Evolutionary conservation across 2,888 invertebrate species (phyloP).

Genomic region (Rhynchonema sp.): DNA sequence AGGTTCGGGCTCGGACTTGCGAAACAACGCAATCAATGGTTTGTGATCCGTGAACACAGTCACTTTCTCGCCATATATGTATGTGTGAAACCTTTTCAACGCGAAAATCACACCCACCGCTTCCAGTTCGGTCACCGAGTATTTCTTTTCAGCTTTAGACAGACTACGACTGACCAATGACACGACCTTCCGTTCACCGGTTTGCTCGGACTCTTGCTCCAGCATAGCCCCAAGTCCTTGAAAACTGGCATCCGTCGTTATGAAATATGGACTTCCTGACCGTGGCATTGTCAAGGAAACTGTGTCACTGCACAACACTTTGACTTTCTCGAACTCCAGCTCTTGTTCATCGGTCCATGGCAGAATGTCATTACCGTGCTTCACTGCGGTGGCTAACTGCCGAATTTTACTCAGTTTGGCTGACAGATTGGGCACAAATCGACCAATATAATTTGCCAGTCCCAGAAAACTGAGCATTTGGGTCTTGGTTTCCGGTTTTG

Average conservation of each 20-base stretch:
- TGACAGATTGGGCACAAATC: constrained; percentile 9
- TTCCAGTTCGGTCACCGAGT: not conserved
- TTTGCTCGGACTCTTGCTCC: not conserved
- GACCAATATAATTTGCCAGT: constrained; percentile 11
- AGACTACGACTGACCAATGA: not conserved
- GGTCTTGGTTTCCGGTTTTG: constrained; percentile 6
- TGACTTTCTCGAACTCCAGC: not conserved
- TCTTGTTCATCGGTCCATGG: not conserved
- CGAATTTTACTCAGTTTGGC: not conserved
- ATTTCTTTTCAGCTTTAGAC: not conserved
- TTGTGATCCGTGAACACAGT: not conserved
- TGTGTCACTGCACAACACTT: not conserved
- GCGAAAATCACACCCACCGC: not conserved
- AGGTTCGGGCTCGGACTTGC: not conserved
- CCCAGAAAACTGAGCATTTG: constrained; percentile 13
- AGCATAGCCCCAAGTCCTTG: not conserved
- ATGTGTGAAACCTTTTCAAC: not conserved
- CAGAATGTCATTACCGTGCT: not conserved
- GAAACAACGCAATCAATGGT: not conserved
- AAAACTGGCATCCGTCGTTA: not conserved
- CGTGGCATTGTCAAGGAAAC: not conserved
- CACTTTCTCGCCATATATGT: not conserved
- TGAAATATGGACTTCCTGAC: not conserved
- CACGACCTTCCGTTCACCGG: not conserved
- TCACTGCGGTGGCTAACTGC: not conserved